phyloP scores from a whole-genome alignment of 1,140 invertebrate genomes.

The Caerostris extrusa region DNA sequence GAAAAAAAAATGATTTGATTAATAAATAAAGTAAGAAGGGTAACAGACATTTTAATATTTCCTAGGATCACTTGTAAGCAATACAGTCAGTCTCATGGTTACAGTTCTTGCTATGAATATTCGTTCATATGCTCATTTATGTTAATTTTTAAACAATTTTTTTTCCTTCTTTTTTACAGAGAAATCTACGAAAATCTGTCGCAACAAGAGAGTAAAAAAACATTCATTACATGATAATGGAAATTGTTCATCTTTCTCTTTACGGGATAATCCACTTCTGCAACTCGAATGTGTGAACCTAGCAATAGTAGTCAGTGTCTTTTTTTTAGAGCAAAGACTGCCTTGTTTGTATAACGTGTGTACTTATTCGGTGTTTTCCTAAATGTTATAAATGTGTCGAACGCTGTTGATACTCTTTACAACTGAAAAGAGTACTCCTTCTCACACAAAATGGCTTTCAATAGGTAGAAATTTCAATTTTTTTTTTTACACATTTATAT shows the following conservation, averaged over 20 bases:
- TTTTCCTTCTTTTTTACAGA: neutral
- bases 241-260: neutral
- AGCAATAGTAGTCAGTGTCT: slow-evolving; percentile 24
- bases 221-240: neutral
- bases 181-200: neutral
- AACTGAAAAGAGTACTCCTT: slow-evolving; percentile 25
- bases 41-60: too few species aligned
- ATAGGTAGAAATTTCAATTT: neutral
- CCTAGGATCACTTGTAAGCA: too few species aligned
- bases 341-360: slow-evolving; percentile 47
- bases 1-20: too few species aligned
- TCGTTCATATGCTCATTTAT: too few species aligned
- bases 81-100: too few species aligned
- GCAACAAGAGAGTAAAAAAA: neutral
- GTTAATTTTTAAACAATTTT: neutral
- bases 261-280: slow-evolving; percentile 23
- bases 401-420: neutral
- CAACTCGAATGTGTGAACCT: slow-evolving; percentile 42
- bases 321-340: slow-evolving; percentile 49
- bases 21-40: too few species aligned
- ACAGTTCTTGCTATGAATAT: too few species aligned
- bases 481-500: neutral
- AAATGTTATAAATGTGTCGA: slow-evolving; percentile 17
- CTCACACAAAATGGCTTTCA: slow-evolving; percentile 66
- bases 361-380: slow-evolving; percentile 21